Conservation (phyloP, 2,888 invertebrate species). For the Caradrina clavipalpis region DNA sequence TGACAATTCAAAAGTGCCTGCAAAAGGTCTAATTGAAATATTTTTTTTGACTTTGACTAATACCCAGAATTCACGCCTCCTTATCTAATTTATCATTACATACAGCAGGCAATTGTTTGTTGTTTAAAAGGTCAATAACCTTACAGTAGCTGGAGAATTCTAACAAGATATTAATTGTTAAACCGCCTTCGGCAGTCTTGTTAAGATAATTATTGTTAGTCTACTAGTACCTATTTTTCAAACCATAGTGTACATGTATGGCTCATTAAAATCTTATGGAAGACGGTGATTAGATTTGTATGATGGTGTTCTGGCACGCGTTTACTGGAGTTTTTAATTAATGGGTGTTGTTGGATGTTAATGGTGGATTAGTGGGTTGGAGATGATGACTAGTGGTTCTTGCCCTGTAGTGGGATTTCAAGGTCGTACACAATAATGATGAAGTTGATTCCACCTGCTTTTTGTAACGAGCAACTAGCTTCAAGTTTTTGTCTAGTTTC, state of each 20-base stretch:
- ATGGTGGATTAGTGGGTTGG: constrained; percentile 30
- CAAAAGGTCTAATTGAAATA: too few relatives aligned
- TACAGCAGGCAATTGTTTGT: constrained; percentile 47
- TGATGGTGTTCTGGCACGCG: constrained; percentile 37
- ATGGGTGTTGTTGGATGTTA: constrained; percentile 32
- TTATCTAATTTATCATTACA: constrained; percentile 41
- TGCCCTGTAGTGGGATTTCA: not conserved
- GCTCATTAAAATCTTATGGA: constrained; percentile 67
- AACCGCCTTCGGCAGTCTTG: constrained; percentile 64
- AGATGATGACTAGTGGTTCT: not conserved
- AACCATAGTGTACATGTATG: constrained; percentile 69
- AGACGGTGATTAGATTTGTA: constrained; percentile 46
- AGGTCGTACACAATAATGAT: not conserved
- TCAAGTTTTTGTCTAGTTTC: too few relatives aligned
- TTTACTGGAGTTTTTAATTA: constrained; percentile 42
- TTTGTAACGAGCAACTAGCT: too few relatives aligned
- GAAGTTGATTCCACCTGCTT: not conserved
- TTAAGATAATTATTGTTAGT: constrained; percentile 69
- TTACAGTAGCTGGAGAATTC: constrained; percentile 64
- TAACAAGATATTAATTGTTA: constrained; percentile 69
- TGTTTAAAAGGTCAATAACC: constrained; percentile 53
- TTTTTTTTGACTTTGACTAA: not conserved
- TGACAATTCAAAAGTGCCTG: too few relatives aligned
- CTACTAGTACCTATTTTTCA: constrained; percentile 69
- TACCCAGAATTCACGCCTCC: constrained; percentile 17